Percentiles rank a stretch among this genome's conserved stretches.
These are phyloP conservation scores for Cryptotermes secundus DNA, from an alignment of 1,140 invertebrate genomes.

Conservation along the genomic window DNA sequence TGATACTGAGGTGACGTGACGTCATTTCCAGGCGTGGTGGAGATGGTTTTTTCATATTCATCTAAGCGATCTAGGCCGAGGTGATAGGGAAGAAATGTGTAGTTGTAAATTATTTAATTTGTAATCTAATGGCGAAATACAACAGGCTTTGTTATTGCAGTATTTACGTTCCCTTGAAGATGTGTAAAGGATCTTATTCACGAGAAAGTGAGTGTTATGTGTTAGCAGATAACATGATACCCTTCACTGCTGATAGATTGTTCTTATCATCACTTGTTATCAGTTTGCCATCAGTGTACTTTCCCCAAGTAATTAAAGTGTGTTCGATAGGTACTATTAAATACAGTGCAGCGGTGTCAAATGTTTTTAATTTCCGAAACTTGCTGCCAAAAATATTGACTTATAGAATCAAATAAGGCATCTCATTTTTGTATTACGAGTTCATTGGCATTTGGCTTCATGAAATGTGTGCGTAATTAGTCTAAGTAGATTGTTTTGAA, in stretches of 20 bases:
- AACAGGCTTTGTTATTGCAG: not conserved
- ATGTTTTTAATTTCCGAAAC: not conserved
- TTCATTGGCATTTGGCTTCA: too few species aligned
- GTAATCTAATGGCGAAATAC: not conserved
- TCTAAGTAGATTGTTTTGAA: too few species aligned
- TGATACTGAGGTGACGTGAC: slow-evolving; percentile 31
- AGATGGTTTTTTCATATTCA: slow-evolving; percentile 38
- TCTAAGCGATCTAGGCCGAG: slow-evolving; percentile 9
- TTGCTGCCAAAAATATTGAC: not conserved
- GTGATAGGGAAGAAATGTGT: slow-evolving; percentile 24
- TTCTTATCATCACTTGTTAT: not conserved
- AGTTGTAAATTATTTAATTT: slow-evolving; percentile 20
- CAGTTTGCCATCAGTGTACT: not conserved
- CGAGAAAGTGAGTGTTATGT: not conserved
- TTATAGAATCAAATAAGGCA: not conserved
- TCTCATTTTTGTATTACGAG: not conserved
- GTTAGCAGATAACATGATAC: not conserved
- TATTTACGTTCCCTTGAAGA: not conserved
- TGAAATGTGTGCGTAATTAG: too few species aligned
- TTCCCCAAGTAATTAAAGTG: not conserved
- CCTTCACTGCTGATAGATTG: not conserved
- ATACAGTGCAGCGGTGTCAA: not conserved
- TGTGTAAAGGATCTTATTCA: not conserved
- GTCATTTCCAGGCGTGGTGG: slow-evolving; percentile 42
- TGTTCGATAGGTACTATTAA: not conserved